Evolutionary conservation across 1,140 invertebrate genomes (phyloP).

Genomic region (Berghia stephanieae): DNA sequence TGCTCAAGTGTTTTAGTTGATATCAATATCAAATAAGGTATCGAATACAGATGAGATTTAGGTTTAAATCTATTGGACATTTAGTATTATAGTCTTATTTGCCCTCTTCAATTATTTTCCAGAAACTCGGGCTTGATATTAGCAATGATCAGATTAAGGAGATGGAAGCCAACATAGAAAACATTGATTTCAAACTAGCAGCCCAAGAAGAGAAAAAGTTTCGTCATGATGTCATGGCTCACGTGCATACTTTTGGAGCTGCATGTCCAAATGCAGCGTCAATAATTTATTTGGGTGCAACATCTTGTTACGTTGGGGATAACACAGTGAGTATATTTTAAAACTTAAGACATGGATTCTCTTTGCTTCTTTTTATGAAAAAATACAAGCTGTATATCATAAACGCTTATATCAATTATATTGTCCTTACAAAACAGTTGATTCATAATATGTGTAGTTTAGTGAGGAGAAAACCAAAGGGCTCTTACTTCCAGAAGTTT

Average conservation of each 20-base stretch:
- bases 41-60: neutral
- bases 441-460: too few relatives aligned
- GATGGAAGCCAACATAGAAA: conserved; percentile 82
- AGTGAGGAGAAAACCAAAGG: too few relatives aligned
- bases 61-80: neutral
- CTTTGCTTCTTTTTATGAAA: too few relatives aligned
- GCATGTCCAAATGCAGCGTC: conserved; percentile 89
- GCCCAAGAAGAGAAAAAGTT: conserved; percentile 86
- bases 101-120: conserved; percentile 35
- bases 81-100: neutral
- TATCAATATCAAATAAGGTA: neutral
- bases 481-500: too few relatives aligned
- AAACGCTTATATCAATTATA: too few relatives aligned
- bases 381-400: too few relatives aligned
- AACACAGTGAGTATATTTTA: conserved; percentile 77
- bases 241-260: conserved; percentile 90
- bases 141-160: conserved; percentile 87
- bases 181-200: conserved; percentile 88
- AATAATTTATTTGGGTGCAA: conserved; percentile 97
- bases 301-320: conserved; percentile 97
- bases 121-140: conserved; percentile 89
- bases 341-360: too few relatives aligned
- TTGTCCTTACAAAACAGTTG: too few relatives aligned
- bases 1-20: neutral
- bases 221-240: conserved; percentile 99